phyloP scores from a whole-genome alignment of 1,140 invertebrate genomes.

The Homarus americanus region DNA sequence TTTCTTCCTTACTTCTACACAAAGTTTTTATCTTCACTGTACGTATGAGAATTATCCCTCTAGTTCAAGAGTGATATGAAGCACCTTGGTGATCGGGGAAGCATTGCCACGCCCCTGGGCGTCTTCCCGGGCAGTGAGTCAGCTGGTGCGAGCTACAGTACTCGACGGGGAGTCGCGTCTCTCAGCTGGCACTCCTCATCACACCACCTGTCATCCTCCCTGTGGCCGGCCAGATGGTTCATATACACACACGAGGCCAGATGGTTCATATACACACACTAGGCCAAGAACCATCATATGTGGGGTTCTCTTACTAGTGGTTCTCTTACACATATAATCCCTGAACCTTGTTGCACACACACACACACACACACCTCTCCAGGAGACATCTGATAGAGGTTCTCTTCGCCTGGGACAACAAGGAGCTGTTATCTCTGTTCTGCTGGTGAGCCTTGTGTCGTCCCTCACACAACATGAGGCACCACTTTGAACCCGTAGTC shows the following conservation, averaged over 20 bases:
- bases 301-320: too few relatives aligned
- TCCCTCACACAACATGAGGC: conserved; percentile 56
- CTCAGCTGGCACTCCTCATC: too few relatives aligned
- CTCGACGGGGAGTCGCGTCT: neutral
- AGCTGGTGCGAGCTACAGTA: conserved; percentile 2
- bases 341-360: neutral
- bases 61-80: neutral
- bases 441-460: too few relatives aligned
- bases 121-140: conserved; percentile 43
- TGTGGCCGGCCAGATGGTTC: too few relatives aligned
- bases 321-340: too few relatives aligned
- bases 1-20: neutral
- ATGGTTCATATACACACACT: too few relatives aligned
- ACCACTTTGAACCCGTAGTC: conserved; percentile 69
- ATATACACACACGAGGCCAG: too few relatives aligned
- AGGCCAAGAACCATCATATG: too few relatives aligned
- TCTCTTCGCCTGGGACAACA: too few relatives aligned
- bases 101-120: neutral
- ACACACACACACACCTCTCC: neutral
- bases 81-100: neutral
- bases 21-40: neutral
- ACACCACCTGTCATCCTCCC: too few relatives aligned
- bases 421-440: neutral
- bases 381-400: too few relatives aligned
- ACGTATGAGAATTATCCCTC: neutral